These are phyloP conservation scores for Lycophotia porphyrea DNA, from an alignment of 2,888 invertebrate genomes.

Conservation along the genomic window DNA sequence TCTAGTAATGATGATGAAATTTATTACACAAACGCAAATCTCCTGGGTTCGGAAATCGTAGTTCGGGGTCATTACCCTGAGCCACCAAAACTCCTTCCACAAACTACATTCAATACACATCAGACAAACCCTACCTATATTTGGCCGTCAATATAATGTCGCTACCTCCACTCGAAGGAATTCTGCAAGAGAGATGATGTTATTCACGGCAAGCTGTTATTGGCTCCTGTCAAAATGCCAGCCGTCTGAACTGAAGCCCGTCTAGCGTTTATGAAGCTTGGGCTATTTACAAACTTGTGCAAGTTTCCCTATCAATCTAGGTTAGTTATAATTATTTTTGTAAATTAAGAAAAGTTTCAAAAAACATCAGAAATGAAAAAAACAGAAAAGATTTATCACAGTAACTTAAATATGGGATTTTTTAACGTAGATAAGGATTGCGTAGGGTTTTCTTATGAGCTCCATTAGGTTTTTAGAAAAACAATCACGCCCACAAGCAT, in stretches of 20 bases:
- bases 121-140: not conserved
- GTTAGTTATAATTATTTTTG: not conserved
- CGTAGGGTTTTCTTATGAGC: too few species aligned
- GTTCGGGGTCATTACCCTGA: not conserved
- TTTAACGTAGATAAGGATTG: not conserved
- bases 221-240: constrained; percentile 39
- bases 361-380: too few species aligned
- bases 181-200: not conserved
- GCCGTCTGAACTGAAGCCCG: constrained; percentile 29
- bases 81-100: not conserved
- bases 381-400: not conserved
- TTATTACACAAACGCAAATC: not conserved
- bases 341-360: not conserved
- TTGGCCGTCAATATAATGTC: not conserved
- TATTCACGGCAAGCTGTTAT: constrained; percentile 34
- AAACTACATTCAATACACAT: not conserved
- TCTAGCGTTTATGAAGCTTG: constrained; percentile 17
- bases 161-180: constrained; percentile 5
- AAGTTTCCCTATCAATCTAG: constrained; percentile 21
- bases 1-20: not conserved
- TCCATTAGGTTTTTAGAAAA: too few species aligned
- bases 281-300: constrained; percentile 21
- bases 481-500: too few species aligned
- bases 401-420: not conserved
- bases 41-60: not conserved